Conservation (phyloP, 2,888 invertebrate species). For the Rhingia rostrata region DNA sequence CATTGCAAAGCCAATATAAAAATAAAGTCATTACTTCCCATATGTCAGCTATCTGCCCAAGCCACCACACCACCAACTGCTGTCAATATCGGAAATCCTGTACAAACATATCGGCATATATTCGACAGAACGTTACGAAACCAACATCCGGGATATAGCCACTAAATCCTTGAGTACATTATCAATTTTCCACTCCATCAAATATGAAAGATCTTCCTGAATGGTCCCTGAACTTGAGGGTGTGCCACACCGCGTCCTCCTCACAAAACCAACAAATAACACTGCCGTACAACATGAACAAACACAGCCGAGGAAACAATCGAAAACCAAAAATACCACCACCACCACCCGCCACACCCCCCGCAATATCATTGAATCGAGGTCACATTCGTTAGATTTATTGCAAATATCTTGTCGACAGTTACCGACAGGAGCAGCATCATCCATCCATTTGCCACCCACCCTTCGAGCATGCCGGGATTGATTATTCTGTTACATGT, state of each 20-base stretch:
- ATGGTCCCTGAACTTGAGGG: constrained; percentile 37
- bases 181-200: constrained; percentile 76
- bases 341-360: constrained; percentile 25
- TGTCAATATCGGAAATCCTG: constrained; percentile 55
- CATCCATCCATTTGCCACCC: constrained; percentile 25
- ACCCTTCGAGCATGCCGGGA: constrained; percentile 36
- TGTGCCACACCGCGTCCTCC: constrained; percentile 32
- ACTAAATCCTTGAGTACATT: constrained; percentile 75
- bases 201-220: constrained; percentile 62
- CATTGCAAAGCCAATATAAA: background rate
- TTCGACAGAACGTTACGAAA: constrained; percentile 48
- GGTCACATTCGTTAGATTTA: constrained; percentile 73
- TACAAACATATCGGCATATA: constrained; percentile 41
- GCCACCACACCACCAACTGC: constrained; percentile 24
- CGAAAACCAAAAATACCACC: constrained; percentile 53
- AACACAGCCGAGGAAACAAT: constrained; percentile 46
- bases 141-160: constrained; percentile 75
- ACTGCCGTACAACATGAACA: constrained; percentile 21
- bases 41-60: constrained; percentile 33
- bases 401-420: constrained; percentile 72
- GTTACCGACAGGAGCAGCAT: constrained; percentile 39
- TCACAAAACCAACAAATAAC: constrained; percentile 8
- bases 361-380: constrained; percentile 67
- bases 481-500: constrained; percentile 72
- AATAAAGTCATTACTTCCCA: constrained; percentile 32